phyloP scores from a whole-genome alignment of 2,113 vertebrate genomes.

The Stigmatopora nigra region DNA sequence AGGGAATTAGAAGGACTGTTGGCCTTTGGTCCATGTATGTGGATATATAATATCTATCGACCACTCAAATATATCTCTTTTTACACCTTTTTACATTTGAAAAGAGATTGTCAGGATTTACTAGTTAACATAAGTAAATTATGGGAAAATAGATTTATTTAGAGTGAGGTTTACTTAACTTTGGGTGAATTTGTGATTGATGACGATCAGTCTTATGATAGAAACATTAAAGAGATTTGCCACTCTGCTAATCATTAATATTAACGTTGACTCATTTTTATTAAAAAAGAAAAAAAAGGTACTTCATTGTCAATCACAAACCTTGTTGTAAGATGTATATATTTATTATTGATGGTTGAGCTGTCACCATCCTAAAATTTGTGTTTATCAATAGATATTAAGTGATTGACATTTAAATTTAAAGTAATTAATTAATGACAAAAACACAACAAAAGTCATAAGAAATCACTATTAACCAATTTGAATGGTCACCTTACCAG shows the following conservation, averaged over 20 bases:
- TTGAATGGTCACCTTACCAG: too few relatives aligned
- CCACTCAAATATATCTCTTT: neutral
- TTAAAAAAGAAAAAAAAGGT: too few relatives aligned
- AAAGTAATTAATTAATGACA: neutral
- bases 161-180: neutral
- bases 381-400: neutral
- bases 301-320: too few relatives aligned
- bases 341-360: neutral
- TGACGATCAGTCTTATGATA: neutral
- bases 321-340: too few relatives aligned
- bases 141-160: neutral
- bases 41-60: neutral
- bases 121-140: too few relatives aligned
- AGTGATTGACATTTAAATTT: neutral
- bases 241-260: neutral
- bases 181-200: neutral
- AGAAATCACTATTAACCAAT: too few relatives aligned
- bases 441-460: neutral
- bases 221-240: too few relatives aligned
- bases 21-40: neutral
- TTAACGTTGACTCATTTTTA: neutral
- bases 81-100: neutral
- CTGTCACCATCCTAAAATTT: neutral
- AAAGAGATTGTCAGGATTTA: too few relatives aligned
- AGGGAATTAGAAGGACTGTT: neutral